Evolutionary conservation across 2,797 vertebrate genomes (phyloP).

Genomic region (Fundulus diaphanus): DNA sequence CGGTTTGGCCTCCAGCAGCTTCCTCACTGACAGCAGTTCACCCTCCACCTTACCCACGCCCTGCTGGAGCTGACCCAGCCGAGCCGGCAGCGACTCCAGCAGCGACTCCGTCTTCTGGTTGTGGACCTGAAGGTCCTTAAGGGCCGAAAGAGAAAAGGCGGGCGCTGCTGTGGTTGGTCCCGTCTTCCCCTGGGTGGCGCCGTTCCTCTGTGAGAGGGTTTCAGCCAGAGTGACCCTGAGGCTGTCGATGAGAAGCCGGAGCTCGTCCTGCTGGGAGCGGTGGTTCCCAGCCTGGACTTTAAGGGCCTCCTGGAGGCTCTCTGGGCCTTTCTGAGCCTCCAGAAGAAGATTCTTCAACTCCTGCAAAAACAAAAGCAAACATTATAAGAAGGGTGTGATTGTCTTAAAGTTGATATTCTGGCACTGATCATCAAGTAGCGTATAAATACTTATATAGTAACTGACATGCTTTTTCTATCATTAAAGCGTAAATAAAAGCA

Average conservation of each 20-base stretch:
- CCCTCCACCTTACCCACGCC: conserved; percentile 74
- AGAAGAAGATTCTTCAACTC: conserved; percentile 91
- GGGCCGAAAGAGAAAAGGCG: conserved; percentile 64
- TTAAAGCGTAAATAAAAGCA: neutral
- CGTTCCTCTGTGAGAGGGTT: conserved; percentile 23
- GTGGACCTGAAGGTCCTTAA: conserved; percentile 82
- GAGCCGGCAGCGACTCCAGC: conserved; percentile 82
- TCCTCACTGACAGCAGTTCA: conserved; percentile 78
- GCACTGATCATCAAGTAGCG: too few species aligned
- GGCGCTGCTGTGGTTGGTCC: neutral
- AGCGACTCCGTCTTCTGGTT: conserved; percentile 80
- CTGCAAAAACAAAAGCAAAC: conserved; percentile 55
- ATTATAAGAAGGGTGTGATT: too few species aligned
- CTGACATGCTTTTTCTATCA: too few species aligned
- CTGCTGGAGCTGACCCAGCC: conserved; percentile 82
- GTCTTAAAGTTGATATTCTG: too few species aligned
- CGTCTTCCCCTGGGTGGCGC: conserved; percentile 3
- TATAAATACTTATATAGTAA: too few species aligned
- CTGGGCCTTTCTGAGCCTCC: conserved; percentile 94
- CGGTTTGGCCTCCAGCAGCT: conserved; percentile 45
- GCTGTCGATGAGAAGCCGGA: conserved; percentile 81
- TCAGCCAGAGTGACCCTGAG: conserved; percentile 80
- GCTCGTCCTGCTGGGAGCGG: conserved; percentile 87
- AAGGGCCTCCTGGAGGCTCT: conserved; percentile 93
- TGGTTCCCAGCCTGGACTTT: conserved; percentile 88